These are phyloP conservation scores for Neomonachus schauinslandi DNA, from an alignment of 2,113 vertebrate genomes.

Conservation along the genomic window DNA sequence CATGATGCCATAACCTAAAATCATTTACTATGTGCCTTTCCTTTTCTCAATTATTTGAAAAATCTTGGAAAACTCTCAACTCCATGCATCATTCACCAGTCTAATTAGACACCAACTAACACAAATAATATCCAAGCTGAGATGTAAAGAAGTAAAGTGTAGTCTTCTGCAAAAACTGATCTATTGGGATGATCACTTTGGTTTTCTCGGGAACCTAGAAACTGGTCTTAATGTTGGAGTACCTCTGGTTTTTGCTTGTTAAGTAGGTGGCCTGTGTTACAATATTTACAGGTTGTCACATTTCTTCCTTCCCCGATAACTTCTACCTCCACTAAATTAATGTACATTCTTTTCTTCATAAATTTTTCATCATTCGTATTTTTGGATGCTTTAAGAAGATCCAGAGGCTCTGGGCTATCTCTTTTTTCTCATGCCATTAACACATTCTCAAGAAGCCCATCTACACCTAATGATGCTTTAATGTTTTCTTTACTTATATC, in stretches of 20 bases:
- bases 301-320: not conserved
- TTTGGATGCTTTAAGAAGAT: not conserved
- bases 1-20: not conserved
- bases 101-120: not conserved
- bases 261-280: not conserved
- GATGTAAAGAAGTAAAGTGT: not conserved
- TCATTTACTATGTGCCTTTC: not conserved
- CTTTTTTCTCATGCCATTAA: not conserved
- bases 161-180: not conserved
- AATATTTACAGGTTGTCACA: not conserved
- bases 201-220: not conserved
- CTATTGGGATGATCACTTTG: not conserved
- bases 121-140: not conserved
- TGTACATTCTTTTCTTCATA: not conserved
- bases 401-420: not conserved
- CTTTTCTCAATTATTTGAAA: not conserved
- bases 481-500: not conserved
- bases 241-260: not conserved
- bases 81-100: not conserved
- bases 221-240: not conserved
- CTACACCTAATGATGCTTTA: not conserved
- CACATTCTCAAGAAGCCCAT: not conserved
- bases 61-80: not conserved
- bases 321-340: not conserved
- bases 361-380: not conserved